Percentiles rank a stretch among this genome's conserved stretches.
These are phyloP conservation scores for Saccopteryx bilineata DNA, from an alignment of 2,113 vertebrate genomes.

Conservation along the genomic window DNA sequence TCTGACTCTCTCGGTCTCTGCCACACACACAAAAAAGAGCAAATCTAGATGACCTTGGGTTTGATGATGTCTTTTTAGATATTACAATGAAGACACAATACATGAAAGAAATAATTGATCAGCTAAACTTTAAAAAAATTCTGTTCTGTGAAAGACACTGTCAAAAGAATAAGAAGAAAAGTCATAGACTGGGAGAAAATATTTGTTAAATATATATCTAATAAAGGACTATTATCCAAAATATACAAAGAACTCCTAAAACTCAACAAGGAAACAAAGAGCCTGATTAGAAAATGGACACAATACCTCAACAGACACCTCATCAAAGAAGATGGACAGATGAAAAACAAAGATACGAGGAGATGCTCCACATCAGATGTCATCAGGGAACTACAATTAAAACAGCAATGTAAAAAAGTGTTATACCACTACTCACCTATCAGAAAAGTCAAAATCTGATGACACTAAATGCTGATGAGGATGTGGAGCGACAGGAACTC, in stretches of 20 bases:
- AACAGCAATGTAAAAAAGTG: neutral
- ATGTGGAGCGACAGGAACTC: too few species aligned
- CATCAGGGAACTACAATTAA: neutral
- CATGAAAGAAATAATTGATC: too few species aligned
- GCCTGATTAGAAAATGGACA: too few species aligned
- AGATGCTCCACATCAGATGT: neutral
- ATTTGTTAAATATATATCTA: neutral
- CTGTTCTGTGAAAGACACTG: neutral
- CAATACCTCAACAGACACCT: too few species aligned
- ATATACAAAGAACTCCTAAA: neutral
- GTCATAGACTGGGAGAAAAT: neutral
- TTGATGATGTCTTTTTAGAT: neutral
- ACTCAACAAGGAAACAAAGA: too few species aligned
- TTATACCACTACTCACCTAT: neutral
- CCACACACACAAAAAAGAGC: too few species aligned
- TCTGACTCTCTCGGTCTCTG: too few species aligned
- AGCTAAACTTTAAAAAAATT: neutral
- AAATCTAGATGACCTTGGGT: neutral
- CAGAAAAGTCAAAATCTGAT: neutral
- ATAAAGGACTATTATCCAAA: neutral
- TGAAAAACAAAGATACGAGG: neutral
- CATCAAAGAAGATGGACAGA: too few species aligned
- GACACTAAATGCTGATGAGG: neutral
- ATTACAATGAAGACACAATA: neutral
- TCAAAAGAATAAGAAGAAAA: constrained; percentile 22